Evolutionary conservation across 2,113 vertebrate genomes (phyloP), one percentile per base, ranked within the genome.

Genomic region (Fregata magnificens): DNA sequence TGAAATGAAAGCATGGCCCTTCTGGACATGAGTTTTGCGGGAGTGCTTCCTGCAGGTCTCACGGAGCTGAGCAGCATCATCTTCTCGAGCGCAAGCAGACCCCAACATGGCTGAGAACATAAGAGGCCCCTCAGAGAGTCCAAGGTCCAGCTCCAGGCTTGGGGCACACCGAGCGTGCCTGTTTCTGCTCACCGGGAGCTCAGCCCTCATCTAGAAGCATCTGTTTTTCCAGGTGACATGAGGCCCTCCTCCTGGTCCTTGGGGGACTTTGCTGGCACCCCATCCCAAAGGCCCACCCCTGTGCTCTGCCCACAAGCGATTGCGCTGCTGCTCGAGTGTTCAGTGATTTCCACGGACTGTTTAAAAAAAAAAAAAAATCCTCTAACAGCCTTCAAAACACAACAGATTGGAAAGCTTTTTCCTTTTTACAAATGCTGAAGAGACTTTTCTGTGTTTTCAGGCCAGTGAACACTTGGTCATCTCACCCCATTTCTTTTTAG

Each of bases 91-190:
- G 71, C n/a, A 32, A 47, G 38, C 66, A 80, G 55, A 17, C 25
- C 52, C 31, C 58, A 28, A 3, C 2, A 5, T 3, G 11, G 52
- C 42, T 40, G 24, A 80, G 63, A 76, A 55, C 24, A 5, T 4
- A 13, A 24, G 18, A 67, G 8, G 9, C 29, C 34, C 47, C 62
- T 47, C 77, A 28, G 53, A 40, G 34, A 31, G 45, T 3, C 22
- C 34, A 32, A 32, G 17, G 52, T 40, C 24, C 79, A 56, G 36
- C 63, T 59, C 38, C 32, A 25, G 53, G 53, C 24, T 19, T 31
- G 47, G n/a, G 32, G 52, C 29, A 40, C 13, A 1, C 24, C 3
- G 17, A 14, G 6, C 0, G 7, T 24, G 47, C 32, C 65, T 45
- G 36, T 40, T 66, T 10, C 65, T 78, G 53, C 53, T 36, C 61